Conservation (phyloP, 2,113 vertebrate species). For the Crotalus helleri region DNA sequence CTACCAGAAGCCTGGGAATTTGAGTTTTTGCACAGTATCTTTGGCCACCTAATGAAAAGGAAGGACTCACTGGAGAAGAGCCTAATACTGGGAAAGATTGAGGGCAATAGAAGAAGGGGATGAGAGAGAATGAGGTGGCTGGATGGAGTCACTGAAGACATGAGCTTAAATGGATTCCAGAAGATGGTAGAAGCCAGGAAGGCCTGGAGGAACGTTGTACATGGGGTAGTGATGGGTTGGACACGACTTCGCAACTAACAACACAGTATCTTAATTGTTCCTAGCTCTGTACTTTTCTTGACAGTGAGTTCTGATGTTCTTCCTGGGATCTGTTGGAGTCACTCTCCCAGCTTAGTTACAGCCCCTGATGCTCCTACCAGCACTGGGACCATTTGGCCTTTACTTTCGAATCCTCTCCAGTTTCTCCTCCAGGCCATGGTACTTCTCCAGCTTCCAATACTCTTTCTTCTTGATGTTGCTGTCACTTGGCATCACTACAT, state of each 20-base stretch:
- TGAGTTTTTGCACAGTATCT: not conserved
- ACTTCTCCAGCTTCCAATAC: not conserved
- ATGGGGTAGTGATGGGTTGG: too few relatives aligned
- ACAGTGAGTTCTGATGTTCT: not conserved
- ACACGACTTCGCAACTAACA: too few relatives aligned
- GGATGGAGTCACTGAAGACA: too few relatives aligned
- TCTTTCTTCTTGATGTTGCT: not conserved
- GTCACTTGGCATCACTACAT: not conserved
- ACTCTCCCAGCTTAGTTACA: not conserved
- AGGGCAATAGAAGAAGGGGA: too few relatives aligned
- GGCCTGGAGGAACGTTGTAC: too few relatives aligned
- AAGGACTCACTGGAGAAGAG: too few relatives aligned
- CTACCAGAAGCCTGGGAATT: not conserved
- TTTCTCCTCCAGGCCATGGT: not conserved
- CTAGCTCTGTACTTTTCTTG: not conserved
- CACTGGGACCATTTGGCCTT: not conserved
- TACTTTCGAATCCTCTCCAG: not conserved
- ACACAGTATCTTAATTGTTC: not conserved
- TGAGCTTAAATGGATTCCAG: too few relatives aligned
- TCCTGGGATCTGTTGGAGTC: not conserved
- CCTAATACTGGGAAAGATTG: too few relatives aligned
- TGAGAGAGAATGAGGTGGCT: too few relatives aligned
- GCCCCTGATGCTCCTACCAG: not conserved
- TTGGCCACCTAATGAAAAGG: not conserved
- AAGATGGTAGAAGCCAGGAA: too few relatives aligned